Evolutionary conservation across 92 coral and sea anemone genomes (phyloP), one percentile per base, ranked within the genome.

Genomic region (Zoanthus gigantus): DNA sequence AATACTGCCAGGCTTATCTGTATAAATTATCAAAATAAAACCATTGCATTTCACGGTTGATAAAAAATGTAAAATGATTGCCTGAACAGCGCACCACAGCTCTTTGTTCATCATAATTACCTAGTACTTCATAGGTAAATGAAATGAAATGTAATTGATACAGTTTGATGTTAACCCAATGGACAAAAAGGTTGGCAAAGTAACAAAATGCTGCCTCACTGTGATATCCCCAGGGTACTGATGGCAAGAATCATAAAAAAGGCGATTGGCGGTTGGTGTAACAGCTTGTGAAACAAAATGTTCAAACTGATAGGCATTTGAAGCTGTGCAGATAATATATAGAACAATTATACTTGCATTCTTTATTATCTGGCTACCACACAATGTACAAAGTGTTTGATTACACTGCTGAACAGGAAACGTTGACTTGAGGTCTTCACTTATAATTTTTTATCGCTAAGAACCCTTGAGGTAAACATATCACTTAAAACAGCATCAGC

Each of bases 401-500:
- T 56, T 56, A 56, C 63, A 56, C 63, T 56, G 63, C 10, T 56
- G 63, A 56, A 56, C 63, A 56, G 10, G 63, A 56, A 56, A 56
- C 10, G 10, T 8, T 56, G 63, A 56, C 10, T 56, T 56, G 12
- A 56, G 63, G 63, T 56, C 63, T 5, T 56, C 63, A 56, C 12
- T 56, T 56, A 56, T 23, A 56, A 56, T 57, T 16, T 57, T 16
- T 16, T 9, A 57, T 16, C 2, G 63, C 12, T 57, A 14, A 16
- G 0, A 57, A 16, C 63, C 23, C 23, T 23, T 23, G 23, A 23
- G 23, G 63, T 57, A 57, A 57, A 57, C 9, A 57, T 57, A 57
- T 57, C 63, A 57, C 63, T 57, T 67, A 91, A 91, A 58, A 91
- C 91, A 82, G 89, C 93, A 91, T 91, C 86, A 5, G 91, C 86